Base-by-base conservation (phyloP, 2,797 vertebrate species). In the Bradypus variegatus region DNA sequence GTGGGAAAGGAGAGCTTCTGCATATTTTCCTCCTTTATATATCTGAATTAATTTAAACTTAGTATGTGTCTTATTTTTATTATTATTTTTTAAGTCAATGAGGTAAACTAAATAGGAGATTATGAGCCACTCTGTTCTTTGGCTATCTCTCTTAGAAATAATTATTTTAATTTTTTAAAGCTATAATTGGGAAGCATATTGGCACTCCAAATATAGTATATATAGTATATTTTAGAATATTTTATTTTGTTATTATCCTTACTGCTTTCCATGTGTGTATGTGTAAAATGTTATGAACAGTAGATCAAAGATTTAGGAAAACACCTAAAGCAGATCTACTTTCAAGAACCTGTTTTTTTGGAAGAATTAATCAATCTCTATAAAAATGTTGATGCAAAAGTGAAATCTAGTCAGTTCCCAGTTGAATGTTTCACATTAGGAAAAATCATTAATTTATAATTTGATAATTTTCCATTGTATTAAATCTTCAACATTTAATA, bases 41-140 rank as follows among this genome's bases (percentile, higher is more conserved):
- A 89, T 88, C 38, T 79, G 15, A 89, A 86, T 64, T 79, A 62
- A 73, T 91, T 94, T 93, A 85, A 86, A 73, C 50, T 67, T 60
- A 88, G 4, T 65, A 4, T 76, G 21, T 67, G 6, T 92, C 69
- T 70, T 69, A n/a, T 81, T 84, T 82, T 70, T 73, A 64, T 88
- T n/a, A 41, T 82, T 38, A 65, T 86, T 77, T 80, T 92, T 91
- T 91, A 65, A 70, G 25, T 67, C 81, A 84, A 14, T 85, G 45
- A 12, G 10, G 14, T 89, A 90, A 88, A 88, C 41, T 83, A 82
- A 78, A 64, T 27, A 89, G 45, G 15, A n/a, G 16, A 72, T n/a
- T 70, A 2, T 72, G 62, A 88, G 23, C 33, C 12, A 84, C 29
- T 89, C 93, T 86, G 84, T 48, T 86, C 21, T 91, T 76, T 65